Conservation (phyloP, 2,888 invertebrate species). For the Ectemnius cavifrons region DNA sequence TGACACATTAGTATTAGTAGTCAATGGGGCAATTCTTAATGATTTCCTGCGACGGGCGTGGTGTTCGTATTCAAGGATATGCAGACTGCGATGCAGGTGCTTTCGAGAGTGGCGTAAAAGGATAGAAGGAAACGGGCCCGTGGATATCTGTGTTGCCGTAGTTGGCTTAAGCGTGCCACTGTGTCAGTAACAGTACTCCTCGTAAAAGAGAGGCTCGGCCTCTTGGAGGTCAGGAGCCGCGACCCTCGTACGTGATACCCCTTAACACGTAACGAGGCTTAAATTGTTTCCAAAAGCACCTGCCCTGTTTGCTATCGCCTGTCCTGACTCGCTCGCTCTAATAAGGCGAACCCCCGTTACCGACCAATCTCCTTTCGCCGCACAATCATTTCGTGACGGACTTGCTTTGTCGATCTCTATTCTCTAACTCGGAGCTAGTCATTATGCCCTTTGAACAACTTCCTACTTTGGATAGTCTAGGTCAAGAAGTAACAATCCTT, state of each 20-base stretch:
- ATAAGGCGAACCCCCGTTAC: slow-evolving; percentile 14
- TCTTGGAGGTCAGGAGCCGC: slow-evolving; percentile 50
- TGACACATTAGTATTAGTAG: slow-evolving; percentile 4
- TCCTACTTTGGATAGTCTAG: neutral
- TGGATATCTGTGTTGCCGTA: slow-evolving; percentile 26
- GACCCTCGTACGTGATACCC: slow-evolving; percentile 57
- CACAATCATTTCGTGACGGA: too few relatives aligned
- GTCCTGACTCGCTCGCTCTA: slow-evolving; percentile 1
- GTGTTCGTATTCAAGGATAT: slow-evolving; percentile 14
- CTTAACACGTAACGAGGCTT: slow-evolving; percentile 52
- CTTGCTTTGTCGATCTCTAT: too few relatives aligned
- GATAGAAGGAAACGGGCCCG: slow-evolving; percentile 7
- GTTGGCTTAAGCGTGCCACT: slow-evolving; percentile 71
- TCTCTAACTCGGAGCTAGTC: too few relatives aligned
- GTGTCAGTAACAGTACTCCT: slow-evolving; percentile 74
- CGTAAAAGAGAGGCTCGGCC: slow-evolving; percentile 64
- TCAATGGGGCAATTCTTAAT: neutral
- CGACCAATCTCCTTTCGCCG: too few relatives aligned
- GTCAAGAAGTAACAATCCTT: too few relatives aligned
- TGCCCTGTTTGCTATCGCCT: slow-evolving; percentile 12
- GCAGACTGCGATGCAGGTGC: slow-evolving; percentile 40
- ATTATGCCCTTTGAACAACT: neutral
- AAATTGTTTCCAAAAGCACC: slow-evolving; percentile 51
- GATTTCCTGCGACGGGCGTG: slow-evolving; percentile 40
- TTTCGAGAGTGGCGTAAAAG: slow-evolving; percentile 52